Evolutionary conservation across 2,797 vertebrate species (phyloP).

Genomic region (Protosalanx chinensis): DNA sequence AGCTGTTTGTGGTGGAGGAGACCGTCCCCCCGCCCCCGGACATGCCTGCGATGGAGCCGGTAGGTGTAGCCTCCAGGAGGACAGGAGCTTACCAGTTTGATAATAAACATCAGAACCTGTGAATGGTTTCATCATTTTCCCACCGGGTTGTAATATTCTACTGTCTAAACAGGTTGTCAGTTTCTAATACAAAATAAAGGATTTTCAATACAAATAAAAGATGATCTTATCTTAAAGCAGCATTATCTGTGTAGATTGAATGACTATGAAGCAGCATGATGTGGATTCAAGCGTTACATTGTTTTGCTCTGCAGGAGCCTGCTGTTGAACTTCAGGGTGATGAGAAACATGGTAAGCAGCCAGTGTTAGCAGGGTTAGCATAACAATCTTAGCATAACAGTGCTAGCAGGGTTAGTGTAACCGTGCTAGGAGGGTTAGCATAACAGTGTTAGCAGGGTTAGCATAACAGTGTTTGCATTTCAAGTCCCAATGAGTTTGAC

Average conservation of each 20-base stretch:
- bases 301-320: slow-evolving; percentile 63
- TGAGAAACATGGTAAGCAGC: slow-evolving; percentile 83
- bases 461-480: slow-evolving; percentile 36
- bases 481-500: not conserved
- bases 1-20: slow-evolving; percentile 87
- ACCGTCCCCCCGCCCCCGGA: slow-evolving; percentile 64
- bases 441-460: no score
- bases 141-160: no score
- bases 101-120: not conserved
- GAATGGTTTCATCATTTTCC: not conserved
- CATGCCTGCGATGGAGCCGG: slow-evolving; percentile 67
- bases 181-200: not conserved
- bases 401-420: no score
- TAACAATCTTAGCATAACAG: no score
- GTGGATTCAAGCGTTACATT: not conserved
- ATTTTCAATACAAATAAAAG: no score
- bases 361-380: not conserved
- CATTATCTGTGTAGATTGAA: not conserved
- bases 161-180: no score
- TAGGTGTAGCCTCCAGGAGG: slow-evolving; percentile 46
- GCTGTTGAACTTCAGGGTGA: slow-evolving; percentile 67
- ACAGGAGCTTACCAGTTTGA: not conserved
- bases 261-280: no score
- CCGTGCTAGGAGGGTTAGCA: no score
- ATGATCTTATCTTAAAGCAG: no score